Base-by-base conservation (phyloP, 2,797 vertebrate species). In the Trichosurus vulpecula region DNA sequence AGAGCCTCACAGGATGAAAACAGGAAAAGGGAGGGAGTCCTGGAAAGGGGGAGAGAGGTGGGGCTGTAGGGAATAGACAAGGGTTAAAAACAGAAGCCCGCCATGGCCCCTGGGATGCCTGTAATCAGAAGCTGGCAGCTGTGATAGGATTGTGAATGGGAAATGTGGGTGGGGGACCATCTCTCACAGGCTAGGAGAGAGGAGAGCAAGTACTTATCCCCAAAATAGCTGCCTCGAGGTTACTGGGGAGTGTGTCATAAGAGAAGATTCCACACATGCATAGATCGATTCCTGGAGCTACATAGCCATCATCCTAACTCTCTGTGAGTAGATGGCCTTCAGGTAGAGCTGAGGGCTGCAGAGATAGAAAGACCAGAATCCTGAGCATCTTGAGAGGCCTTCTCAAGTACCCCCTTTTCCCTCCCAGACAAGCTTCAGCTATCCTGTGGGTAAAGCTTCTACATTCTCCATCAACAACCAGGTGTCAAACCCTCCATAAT, bases 11-110 rank as follows among this genome's bases (percentile, higher is more conserved):
- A 97, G 97, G 96, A 98, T 98, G 98, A 98, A 98, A 98, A 97
- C 98, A 98, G 99, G 98, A 98, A 99, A 98, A 98, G 97, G 98
- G 94, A 94, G 97, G 97, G 98, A 97, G 95, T 95, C 96, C 89
- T 97, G 94, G 9, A 97, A 97, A 91, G 96, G 53, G 57, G 91
- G 66, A 91, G 53, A 0, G 35, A 95, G 97, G 97, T 95, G 94
- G 96, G 95, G 92, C 96, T 56, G 61, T 30, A 56, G 92, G 89
- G 97, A 97, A 90, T 56, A 95, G 94, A 29, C 94, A 95, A 95
- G 95, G 97, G 94, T 96, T 96, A 89, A 57, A 53, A 92, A 96
- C 51, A 57, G 94, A 97, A 31, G 0, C 41, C 92, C 96, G 57
- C 9, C 6, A 0, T 51, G 54, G 92, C 96, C 97, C 94, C 13